These are phyloP conservation scores for Trissolcus basalis DNA, from an alignment of 1,140 invertebrate species.

Conservation along the genomic window DNA sequence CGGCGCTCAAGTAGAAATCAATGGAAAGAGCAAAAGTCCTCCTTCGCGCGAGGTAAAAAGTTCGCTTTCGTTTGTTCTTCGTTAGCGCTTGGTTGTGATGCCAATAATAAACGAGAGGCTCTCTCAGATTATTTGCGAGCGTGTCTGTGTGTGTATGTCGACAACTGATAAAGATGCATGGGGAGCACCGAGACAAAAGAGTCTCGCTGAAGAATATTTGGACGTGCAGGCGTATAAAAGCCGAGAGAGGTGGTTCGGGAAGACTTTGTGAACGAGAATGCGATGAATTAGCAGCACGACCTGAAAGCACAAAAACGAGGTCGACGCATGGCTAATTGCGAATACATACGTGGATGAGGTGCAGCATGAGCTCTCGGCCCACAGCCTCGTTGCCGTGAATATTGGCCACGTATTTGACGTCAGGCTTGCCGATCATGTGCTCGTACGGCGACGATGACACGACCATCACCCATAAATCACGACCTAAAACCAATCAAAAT, in stretches of 20 bases:
- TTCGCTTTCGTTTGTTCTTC: slow-evolving; percentile 43
- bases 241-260: no score
- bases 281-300: slow-evolving; percentile 32
- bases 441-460: slow-evolving; percentile 92
- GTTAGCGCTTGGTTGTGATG: slow-evolving; percentile 23
- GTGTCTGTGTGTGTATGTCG: no score
- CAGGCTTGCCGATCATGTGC: slow-evolving; percentile 93
- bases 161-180: no score
- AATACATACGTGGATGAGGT: slow-evolving; percentile 86
- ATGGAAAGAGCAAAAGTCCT: slow-evolving; percentile 49
- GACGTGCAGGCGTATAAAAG: no score
- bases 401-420: slow-evolving; percentile 94
- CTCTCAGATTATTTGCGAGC: no score
- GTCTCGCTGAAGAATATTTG: slow-evolving; percentile 16
- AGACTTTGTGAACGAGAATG: slow-evolving; percentile 29
- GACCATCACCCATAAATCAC: slow-evolving; percentile 96
- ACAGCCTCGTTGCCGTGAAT: slow-evolving; percentile 95
- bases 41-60: slow-evolving; percentile 11
- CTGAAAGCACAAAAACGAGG: slow-evolving; percentile 57
- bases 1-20: slow-evolving; percentile 29
- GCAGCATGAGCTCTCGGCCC: slow-evolving; percentile 89
- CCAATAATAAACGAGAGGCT: slow-evolving; percentile 41
- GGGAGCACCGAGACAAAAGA: no score
- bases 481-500: slow-evolving; percentile 76
- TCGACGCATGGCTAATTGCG: slow-evolving; percentile 54